Conservation (phyloP, 1,140 invertebrate genomes). For the Drosophila pandora region DNA sequence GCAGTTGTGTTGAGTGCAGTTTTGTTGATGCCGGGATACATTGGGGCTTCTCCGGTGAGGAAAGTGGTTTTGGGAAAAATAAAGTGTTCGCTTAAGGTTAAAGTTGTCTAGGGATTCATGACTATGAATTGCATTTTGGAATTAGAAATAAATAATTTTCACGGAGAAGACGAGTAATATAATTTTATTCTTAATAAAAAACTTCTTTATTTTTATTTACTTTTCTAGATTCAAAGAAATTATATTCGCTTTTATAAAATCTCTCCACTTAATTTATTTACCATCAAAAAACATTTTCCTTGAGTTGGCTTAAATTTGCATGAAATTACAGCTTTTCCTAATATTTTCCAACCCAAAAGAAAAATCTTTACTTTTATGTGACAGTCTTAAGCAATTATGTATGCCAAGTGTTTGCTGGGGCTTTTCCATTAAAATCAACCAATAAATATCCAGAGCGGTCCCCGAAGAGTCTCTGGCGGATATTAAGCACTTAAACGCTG, state of each 20-base stretch:
- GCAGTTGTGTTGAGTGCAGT: conserved; percentile 50
- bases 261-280: conserved; percentile 17
- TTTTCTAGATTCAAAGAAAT: not conserved
- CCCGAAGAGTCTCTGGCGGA: conserved; percentile 54
- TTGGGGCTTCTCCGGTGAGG: conserved; percentile 27
- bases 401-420: conserved; percentile 34
- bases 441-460: conserved; percentile 65
- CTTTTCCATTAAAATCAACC: conserved; percentile 73
- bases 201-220: not conserved
- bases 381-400: conserved; percentile 46
- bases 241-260: not conserved
- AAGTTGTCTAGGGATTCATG: conserved; percentile 15
- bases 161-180: not conserved
- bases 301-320: conserved; percentile 38
- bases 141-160: not conserved
- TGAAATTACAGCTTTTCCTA: conserved; percentile 20
- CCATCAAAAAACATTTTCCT: conserved; percentile 28
- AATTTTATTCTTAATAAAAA: not conserved
- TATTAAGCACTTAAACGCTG: conserved; percentile 78
- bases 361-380: conserved; percentile 50
- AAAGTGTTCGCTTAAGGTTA: conserved; percentile 15
- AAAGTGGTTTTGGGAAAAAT: conserved; percentile 3
- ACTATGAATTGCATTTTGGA: conserved; percentile 6
- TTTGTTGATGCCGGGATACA: conserved; percentile 28
- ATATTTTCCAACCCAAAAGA: not conserved